Base-by-base conservation (phyloP, 2,888 invertebrate species). In the Agrotis segetum region DNA sequence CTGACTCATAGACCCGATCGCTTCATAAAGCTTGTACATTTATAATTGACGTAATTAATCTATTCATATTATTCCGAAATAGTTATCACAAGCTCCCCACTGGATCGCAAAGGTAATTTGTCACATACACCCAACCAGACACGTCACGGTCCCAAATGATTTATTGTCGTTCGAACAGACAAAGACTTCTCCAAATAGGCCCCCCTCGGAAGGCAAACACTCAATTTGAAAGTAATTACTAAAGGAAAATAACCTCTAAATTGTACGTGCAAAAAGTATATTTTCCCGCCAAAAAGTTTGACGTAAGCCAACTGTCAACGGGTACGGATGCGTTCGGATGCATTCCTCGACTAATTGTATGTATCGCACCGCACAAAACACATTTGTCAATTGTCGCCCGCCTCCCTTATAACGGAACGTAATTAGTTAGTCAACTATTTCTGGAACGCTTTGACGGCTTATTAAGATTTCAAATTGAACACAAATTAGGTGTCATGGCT, bases 391-490 rank as follows among this genome's bases (percentile, higher is more conserved):
- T 96, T 95, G 95, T 94, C 96, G 93, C 92, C 87, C 85, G 78
- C 88, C 89, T 83, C 89, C 90, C 90, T 90, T 90, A 88, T 91
- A 92, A 91, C 89, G 89, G 88, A 87, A 90, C 90, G 87, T 93
- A 96, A 95, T 96, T 96, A 96, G 94, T 95, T 91, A 92, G 88
- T 85, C 78, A 89, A 88, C 91, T 96, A 96, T 96, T 96, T 93
- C 92, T 82, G 94, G 94, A 93, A 89, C 93, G 92, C 94, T 95
- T 94, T 95, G 96, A 95, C 95, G 95, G 96, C 95, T 96, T 95
- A 95, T 96, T 96, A 96, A 94, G 92, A 93, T 94, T 94, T 94
- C 92, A 94, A 94, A 96, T 96, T 93, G 95, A 91, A 95, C 94
- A 95, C 95, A 95, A 95, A 96, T 96, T 95, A 91, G 92, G 89